These are phyloP conservation scores for Acrocyrtus sp. DNA, from an alignment of 2,888 invertebrate species.

Conservation along the genomic window DNA sequence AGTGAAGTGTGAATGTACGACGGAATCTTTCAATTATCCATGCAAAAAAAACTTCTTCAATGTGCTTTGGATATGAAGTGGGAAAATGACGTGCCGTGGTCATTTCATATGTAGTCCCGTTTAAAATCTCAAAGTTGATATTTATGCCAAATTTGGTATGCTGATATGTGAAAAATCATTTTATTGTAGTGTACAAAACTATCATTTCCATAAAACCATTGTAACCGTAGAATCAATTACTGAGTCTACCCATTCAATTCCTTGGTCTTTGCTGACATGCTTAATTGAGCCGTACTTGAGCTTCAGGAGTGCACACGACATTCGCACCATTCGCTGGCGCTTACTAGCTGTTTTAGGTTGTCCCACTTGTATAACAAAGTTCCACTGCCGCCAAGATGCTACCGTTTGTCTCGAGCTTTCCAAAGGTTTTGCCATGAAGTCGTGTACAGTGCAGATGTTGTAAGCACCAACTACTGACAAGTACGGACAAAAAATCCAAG, in stretches of 20 bases:
- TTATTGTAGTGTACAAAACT: too few relatives aligned
- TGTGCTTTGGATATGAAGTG: neutral
- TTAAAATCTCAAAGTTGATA: too few relatives aligned
- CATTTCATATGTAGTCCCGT: neutral
- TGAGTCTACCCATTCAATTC: constrained; percentile 27
- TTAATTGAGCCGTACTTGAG: constrained; percentile 8
- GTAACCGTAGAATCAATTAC: constrained; percentile 24
- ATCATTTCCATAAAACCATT: constrained; percentile 11
- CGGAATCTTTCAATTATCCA: too few relatives aligned
- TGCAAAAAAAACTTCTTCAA: too few relatives aligned
- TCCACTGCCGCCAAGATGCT: neutral
- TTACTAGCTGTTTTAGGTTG: neutral
- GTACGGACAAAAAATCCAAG: constrained; percentile 20
- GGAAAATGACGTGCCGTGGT: too few relatives aligned
- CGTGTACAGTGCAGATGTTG: neutral
- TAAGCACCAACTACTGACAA: constrained; percentile 5
- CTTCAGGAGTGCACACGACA: constrained; percentile 2
- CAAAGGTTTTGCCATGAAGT: constrained; percentile 4
- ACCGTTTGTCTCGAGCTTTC: constrained; percentile 3
- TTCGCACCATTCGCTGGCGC: neutral
- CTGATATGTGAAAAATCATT: too few relatives aligned
- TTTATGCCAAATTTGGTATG: too few relatives aligned
- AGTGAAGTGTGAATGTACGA: too few relatives aligned
- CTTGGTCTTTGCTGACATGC: neutral
- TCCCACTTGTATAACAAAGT: neutral